Base-by-base conservation (phyloP, 1,140 invertebrate genomes). In the Neodiprion lecontei region DNA sequence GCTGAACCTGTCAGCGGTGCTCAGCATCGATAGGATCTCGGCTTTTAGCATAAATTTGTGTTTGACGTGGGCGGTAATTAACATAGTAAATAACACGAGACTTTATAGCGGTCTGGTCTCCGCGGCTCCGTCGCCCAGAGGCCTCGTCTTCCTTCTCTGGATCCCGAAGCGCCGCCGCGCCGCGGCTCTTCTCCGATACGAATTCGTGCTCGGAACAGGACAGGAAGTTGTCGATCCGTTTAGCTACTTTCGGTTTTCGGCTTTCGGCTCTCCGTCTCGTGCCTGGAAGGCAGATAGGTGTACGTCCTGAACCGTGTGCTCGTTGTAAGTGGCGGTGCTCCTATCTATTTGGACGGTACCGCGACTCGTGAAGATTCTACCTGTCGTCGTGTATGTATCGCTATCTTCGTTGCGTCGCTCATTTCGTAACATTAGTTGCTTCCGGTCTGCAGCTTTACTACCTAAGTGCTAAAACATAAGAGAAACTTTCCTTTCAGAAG, bases 41-140 rank as follows among this genome's bases (percentile, higher is more conserved):
- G 81, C 81, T 82, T 83, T 83, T 82, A 82, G 80, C 82, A 81
- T 83, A 83, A 83, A 82, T 82, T 83, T 81, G 79, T 82, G 81
- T 80, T 80, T 80, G 77, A 80, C 81, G 81, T 80, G 79, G 79
- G 82, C 79, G 77, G 74, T 80, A 81, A 83, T 83, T 83, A 82
- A 83, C 80, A 82, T 81, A 81, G 80, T 79, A 80, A 82, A 80
- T 81, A 83, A 82, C 79, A 73, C 78, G 72, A 11, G 69, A 66
- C 76, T 81, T 79, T 78, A 79, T 74, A 67, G 66, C n/a, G 75
- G 49, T 11, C 69, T 21, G 21, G 53, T 48, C 40, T 17, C 49
- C 48, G 65, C 11, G 50, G 23, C 61, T 72, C 69, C 65, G 69
- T 72, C 68, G 72, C 69, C 70, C 71, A 47, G 70, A 47, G 65